Conservation (phyloP, 2,113 vertebrate species). For the Xenopus tropicalis region DNA sequence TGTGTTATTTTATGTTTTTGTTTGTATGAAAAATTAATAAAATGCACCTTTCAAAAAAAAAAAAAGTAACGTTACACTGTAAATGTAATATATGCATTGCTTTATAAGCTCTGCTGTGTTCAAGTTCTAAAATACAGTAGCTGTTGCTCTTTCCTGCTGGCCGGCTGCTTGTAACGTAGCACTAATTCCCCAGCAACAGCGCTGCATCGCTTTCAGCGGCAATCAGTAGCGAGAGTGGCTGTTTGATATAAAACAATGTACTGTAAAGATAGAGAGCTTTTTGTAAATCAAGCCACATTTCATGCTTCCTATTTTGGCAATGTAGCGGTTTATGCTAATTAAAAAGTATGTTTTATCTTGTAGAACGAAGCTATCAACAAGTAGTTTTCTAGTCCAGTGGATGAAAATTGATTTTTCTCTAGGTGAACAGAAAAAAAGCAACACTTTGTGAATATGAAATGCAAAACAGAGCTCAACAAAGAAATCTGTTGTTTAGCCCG, state of each 20-base stretch:
- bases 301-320: constrained; percentile 42
- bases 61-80: too few species aligned
- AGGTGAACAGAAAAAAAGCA: constrained; percentile 40
- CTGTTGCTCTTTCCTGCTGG: constrained; percentile 1
- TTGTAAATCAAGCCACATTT: constrained; percentile 43
- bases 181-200: constrained; percentile 7
- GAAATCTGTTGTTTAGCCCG: constrained; percentile 26
- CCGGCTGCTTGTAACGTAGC: constrained; percentile 7
- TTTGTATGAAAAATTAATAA: too few species aligned
- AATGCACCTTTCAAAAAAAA: too few species aligned
- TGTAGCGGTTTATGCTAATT: constrained; percentile 44
- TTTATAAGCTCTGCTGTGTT: neutral
- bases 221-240: constrained; percentile 29
- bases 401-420: constrained; percentile 46
- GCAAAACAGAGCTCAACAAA: constrained; percentile 15
- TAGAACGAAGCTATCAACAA: constrained; percentile 44
- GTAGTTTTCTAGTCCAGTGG: constrained; percentile 43
- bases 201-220: constrained; percentile 31
- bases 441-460: constrained; percentile 35
- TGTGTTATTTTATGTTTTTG: too few species aligned
- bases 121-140: neutral
- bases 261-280: constrained; percentile 43
- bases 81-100: neutral
- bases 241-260: constrained; percentile 40
- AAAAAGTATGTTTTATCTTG: constrained; percentile 46